A percentile compares a stretch with the other conserved stretches of the same genome.
These are phyloP conservation scores for Ephydatia muelleri DNA, from an alignment of 37 sponge, comb jelly and placozoan genomes.

Conservation along the genomic window DNA sequence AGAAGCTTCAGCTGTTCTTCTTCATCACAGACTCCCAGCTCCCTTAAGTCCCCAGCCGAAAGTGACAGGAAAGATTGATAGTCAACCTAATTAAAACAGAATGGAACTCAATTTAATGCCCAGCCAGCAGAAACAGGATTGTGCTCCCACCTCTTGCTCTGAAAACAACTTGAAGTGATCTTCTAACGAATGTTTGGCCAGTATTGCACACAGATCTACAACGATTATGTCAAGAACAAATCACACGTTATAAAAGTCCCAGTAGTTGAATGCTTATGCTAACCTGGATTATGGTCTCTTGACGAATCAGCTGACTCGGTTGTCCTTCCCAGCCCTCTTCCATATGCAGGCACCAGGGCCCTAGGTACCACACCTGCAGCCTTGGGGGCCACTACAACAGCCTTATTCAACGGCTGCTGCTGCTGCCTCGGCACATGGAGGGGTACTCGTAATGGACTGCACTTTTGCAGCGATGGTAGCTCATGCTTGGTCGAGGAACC, in stretches of 20 bases:
- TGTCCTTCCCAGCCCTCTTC: background rate
- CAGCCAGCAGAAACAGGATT: background rate
- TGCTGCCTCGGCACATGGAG: background rate
- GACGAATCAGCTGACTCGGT: background rate
- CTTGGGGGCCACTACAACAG: background rate
- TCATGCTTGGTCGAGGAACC: background rate
- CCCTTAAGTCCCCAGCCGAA: background rate
- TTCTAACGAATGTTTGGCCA: background rate
- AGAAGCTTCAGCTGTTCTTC: background rate
- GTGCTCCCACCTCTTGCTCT: background rate
- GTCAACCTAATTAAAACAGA: background rate
- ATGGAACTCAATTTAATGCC: background rate
- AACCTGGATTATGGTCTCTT: background rate
- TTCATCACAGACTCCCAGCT: background rate
- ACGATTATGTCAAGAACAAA: too few relatives aligned
- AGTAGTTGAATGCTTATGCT: too few relatives aligned
- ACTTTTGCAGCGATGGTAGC: background rate
- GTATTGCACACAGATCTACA: background rate
- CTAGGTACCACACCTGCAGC: background rate
- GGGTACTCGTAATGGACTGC: background rate
- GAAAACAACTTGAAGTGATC: background rate
- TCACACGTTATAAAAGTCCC: too few relatives aligned
- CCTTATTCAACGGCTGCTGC: background rate
- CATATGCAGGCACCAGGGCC: background rate
- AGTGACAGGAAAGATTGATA: background rate